Evolutionary conservation across 2,888 invertebrate species (phyloP).

Genomic region (Omphaloscelis lunosa): DNA sequence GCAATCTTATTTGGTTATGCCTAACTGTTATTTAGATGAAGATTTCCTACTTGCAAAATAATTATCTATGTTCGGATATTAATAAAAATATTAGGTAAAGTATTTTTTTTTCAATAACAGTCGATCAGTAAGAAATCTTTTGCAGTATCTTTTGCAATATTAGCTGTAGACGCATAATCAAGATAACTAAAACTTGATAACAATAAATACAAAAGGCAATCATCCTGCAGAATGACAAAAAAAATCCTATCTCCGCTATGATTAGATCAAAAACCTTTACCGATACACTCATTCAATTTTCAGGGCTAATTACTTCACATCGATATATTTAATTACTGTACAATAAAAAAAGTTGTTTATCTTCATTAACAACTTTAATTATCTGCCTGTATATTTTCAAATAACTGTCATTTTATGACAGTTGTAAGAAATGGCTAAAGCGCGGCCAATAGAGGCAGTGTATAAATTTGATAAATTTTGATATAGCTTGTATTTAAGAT

Average conservation of each 20-base stretch:
- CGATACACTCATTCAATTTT: not conserved
- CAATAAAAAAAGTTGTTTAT: not conserved
- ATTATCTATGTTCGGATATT: not conserved
- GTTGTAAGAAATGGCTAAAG: too few species aligned
- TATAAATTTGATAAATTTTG: too few species aligned
- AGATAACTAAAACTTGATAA: not conserved
- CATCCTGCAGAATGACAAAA: not conserved
- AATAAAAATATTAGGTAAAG: not conserved
- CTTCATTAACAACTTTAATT: too few species aligned
- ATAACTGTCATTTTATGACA: too few species aligned
- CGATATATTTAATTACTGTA: not conserved
- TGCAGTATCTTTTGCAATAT: not conserved
- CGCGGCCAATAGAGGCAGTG: too few species aligned
- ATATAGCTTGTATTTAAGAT: too few species aligned
- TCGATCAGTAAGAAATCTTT: not conserved
- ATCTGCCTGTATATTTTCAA: too few species aligned
- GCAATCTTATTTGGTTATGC: not conserved
- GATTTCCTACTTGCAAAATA: not conserved
- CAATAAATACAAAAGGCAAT: not conserved
- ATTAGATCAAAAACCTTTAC: not conserved
- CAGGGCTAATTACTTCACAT: not conserved
- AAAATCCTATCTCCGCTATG: not conserved
- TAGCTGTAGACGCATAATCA: not conserved
- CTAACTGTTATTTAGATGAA: too few species aligned
- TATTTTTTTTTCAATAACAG: not conserved